Evolutionary conservation across 2,113 vertebrate genomes (phyloP).

Genomic region (Petrocephalus zakoni): DNA sequence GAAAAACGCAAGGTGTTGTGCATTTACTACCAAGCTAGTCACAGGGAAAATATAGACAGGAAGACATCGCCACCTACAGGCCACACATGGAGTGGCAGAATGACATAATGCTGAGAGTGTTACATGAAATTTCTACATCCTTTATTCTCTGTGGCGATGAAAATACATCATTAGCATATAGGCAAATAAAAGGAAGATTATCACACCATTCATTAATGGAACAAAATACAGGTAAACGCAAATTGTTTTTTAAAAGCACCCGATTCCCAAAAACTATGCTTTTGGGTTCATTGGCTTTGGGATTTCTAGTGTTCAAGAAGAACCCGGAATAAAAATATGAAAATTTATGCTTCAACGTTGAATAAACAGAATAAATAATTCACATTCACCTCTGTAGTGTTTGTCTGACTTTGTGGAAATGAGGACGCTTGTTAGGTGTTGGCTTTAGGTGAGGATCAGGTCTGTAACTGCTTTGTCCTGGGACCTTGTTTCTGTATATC

Average conservation of each 20-base stretch:
- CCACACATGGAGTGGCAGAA: neutral
- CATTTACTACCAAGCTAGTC: neutral
- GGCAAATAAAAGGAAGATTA: neutral
- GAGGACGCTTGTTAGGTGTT: conserved; percentile 47
- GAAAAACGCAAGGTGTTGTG: neutral
- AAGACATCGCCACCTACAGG: neutral
- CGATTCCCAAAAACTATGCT: neutral
- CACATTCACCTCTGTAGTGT: neutral
- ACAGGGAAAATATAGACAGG: neutral
- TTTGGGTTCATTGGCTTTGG: neutral
- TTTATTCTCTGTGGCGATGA: neutral
- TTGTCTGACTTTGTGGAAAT: conserved; percentile 47
- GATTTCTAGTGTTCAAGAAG: neutral
- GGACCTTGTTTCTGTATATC: conserved; percentile 32
- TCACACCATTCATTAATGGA: neutral
- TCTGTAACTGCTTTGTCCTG: conserved; percentile 31
- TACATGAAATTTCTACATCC: neutral
- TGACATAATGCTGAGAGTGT: neutral
- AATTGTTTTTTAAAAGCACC: neutral
- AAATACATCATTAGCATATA: neutral
- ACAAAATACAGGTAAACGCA: neutral
- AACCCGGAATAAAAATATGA: neutral
- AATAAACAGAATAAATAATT: neutral
- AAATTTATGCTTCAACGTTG: neutral
- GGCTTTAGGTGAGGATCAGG: conserved; percentile 33